Base-by-base conservation (phyloP, 2,113 vertebrate species). In the Catharus bicknelli region DNA sequence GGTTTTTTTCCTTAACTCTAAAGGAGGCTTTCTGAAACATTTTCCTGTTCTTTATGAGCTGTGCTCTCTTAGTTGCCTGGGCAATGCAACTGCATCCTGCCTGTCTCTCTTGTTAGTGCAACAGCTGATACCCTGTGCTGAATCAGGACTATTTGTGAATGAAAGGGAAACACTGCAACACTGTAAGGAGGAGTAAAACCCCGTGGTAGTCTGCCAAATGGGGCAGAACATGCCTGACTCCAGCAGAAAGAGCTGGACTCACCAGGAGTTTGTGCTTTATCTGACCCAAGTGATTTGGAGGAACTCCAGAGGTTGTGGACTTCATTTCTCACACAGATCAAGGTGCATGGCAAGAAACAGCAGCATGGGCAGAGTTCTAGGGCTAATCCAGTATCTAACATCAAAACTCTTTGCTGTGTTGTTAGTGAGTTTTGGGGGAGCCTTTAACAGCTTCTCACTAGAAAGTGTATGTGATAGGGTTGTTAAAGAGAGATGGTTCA, bases 101-200 rank as follows among this genome's bases (percentile, higher is more conserved):
- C 84, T 58, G 15, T 91, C 51, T 43, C 36, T 69, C 81, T 85
- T 85, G 42, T 85, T 79, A 26, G 30, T 38, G 62, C 27, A 83
- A n/a, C 78, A 93, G 73, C 74, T 75, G 83, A 94, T 90, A 95
- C 86, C 88, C 83, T 5, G 0, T 32, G 51, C 87, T 95, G 93
- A 93, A 77, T 94, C 4, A 8, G 54, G 68, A 50, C 61, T 91
- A 85, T 80, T 93, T 95, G 73, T 91, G 59, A 94, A 61, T 81
- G 88, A 63, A 95, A 93, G 74, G 84, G 63, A 74, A 93, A 94
- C 70, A 91, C 84, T 92, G 72, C 79, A 51, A 77, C 90, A 63
- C 84, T 95, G 93, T 95, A 91, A 86, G 36, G 69, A 87, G 75
- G 68, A 83, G 84, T 80, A 83, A 90, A 95, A 70, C 67, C 36